Evolutionary conservation across 2,888 invertebrate genomes (phyloP).

Genomic region (Euzetes globulus): DNA sequence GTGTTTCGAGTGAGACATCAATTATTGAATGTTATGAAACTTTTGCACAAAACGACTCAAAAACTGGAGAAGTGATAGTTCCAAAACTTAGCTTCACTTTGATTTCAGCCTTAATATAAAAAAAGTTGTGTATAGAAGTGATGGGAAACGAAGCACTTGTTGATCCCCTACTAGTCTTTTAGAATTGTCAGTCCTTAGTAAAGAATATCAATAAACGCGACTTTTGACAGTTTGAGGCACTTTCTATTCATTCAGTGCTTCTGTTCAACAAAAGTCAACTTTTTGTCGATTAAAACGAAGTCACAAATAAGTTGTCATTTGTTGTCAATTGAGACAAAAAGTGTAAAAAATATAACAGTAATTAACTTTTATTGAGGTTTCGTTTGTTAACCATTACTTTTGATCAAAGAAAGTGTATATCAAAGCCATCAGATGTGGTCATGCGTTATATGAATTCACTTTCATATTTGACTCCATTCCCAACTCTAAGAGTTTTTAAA

Average conservation of each 20-base stretch:
- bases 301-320: slow-evolving; percentile 6
- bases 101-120: not conserved
- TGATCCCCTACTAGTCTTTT: not conserved
- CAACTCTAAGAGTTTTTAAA: not conserved
- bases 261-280: not conserved
- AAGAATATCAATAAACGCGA: not conserved
- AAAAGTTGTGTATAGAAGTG: not conserved
- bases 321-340: not conserved
- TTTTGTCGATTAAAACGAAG: not conserved
- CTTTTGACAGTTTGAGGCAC: not conserved
- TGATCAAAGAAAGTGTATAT: not conserved
- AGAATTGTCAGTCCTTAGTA: not conserved
- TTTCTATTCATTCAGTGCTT: not conserved
- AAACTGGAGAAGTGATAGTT: not conserved
- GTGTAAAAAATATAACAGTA: not conserved
- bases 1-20: not conserved
- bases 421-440: not conserved
- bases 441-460: not conserved
- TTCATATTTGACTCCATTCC: not conserved
- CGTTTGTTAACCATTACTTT: not conserved
- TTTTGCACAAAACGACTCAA: not conserved
- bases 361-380: slow-evolving; percentile 3
- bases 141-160: slow-evolving; percentile 14
- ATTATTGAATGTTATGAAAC: no score
- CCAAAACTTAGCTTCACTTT: slow-evolving; percentile 1